A percentile compares a stretch with the other conserved stretches of the same genome.
phyloP scores from a whole-genome alignment of 2,797 vertebrate genomes.

The Phalanger gymnotis region DNA sequence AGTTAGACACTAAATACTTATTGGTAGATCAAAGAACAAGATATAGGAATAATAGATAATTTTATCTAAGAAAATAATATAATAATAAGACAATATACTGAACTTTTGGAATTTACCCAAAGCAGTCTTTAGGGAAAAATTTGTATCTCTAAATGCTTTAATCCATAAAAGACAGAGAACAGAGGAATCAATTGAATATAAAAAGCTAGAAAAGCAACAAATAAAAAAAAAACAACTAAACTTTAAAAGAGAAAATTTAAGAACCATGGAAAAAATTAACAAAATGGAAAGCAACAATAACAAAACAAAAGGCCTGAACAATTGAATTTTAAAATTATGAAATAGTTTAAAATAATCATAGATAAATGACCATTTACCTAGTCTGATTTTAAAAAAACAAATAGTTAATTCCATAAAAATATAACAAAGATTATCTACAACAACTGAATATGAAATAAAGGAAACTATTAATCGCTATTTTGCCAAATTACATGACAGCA shows the following conservation, averaged over 20 bases:
- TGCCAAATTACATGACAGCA: background rate
- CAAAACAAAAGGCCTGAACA: background rate
- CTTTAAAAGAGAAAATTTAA: background rate
- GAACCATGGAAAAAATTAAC: background rate
- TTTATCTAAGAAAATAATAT: background rate
- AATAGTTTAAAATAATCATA: background rate
- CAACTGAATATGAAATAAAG: background rate
- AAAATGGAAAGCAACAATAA: background rate
- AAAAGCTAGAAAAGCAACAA: background rate
- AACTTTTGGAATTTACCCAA: background rate
- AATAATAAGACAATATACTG: background rate
- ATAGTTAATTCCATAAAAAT: background rate
- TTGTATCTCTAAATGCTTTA: background rate
- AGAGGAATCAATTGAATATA: background rate
- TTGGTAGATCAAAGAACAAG: background rate
- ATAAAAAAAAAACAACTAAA: background rate
- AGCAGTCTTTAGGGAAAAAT: background rate
- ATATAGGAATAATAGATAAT: background rate
- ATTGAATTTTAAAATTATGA: background rate
- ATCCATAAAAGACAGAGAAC: background rate
- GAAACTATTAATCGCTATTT: background rate
- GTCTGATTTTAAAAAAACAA: background rate
- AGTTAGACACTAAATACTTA: background rate
- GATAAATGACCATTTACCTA: no score
- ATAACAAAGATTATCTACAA: background rate